A percentile compares a stretch with the other conserved stretches of the same genome.
Conservation (phyloP, 2,113 vertebrate genomes). For the Cavia porcellus region DNA sequence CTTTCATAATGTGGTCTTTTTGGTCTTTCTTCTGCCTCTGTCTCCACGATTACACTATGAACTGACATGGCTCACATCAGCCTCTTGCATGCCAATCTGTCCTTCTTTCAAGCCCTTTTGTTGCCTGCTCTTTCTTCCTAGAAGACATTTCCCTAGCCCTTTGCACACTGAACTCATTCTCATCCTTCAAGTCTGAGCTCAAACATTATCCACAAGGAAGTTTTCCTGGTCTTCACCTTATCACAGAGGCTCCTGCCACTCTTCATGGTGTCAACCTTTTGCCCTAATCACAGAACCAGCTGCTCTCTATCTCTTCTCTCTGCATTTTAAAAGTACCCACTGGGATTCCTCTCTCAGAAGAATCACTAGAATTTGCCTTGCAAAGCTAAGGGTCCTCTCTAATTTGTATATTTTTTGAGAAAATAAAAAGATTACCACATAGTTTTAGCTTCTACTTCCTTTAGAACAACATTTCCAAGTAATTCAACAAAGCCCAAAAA, state of each 20-base stretch:
- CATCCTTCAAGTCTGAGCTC: slow-evolving; percentile 26
- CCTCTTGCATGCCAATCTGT: background rate
- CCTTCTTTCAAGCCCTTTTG: background rate
- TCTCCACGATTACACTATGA: background rate
- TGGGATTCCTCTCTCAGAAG: background rate
- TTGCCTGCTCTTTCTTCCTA: background rate
- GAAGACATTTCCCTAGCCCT: slow-evolving; percentile 11
- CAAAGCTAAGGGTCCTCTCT: background rate
- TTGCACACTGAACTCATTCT: background rate
- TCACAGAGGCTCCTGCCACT: background rate
- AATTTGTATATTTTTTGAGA: slow-evolving; percentile 1
- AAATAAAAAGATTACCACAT: slow-evolving; percentile 49
- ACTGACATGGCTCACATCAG: background rate
- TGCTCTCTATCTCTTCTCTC: background rate
- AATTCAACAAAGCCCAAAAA: slow-evolving; percentile 48
- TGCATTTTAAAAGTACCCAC: background rate
- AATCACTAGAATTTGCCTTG: background rate
- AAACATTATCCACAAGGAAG: background rate
- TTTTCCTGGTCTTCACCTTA: background rate
- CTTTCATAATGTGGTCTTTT: background rate
- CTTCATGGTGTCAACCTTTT: background rate
- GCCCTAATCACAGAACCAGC: background rate
- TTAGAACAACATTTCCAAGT: slow-evolving; percentile 48
- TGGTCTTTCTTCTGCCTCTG: background rate
- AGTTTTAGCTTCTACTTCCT: slow-evolving; percentile 8